These are phyloP conservation scores for Limanda limanda DNA, from an alignment of 2,113 vertebrate species.

Conservation along the genomic window DNA sequence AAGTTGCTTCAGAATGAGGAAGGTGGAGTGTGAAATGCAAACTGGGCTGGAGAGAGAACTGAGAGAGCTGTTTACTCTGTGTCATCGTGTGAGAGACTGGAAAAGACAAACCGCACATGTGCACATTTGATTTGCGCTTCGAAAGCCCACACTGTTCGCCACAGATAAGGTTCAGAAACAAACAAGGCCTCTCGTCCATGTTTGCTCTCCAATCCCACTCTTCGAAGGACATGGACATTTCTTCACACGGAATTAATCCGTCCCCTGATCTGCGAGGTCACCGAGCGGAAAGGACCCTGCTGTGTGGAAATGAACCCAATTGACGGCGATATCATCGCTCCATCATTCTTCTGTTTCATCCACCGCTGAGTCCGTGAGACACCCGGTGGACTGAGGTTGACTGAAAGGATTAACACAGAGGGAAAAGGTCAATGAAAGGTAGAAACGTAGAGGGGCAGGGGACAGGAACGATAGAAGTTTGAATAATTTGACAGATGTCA, in stretches of 20 bases:
- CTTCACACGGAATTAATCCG: constrained; percentile 48
- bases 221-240: constrained; percentile 63
- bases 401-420: constrained; percentile 41
- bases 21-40: constrained; percentile 62
- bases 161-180: constrained; percentile 69
- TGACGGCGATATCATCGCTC: constrained; percentile 57
- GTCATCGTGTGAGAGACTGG: background rate
- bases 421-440: constrained; percentile 51
- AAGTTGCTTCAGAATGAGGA: constrained; percentile 46
- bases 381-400: constrained; percentile 16
- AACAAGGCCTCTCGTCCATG: constrained; percentile 57
- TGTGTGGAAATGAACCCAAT: constrained; percentile 31
- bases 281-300: constrained; percentile 45
- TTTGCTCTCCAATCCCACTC: constrained; percentile 56
- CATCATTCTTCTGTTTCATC: constrained; percentile 45
- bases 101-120: constrained; percentile 38
- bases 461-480: constrained; percentile 15
- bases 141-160: constrained; percentile 44
- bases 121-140: constrained; percentile 57
- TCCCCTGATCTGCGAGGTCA: constrained; percentile 48
- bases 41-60: constrained; percentile 36
- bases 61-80: constrained; percentile 42
- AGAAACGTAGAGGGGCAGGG: constrained; percentile 6
- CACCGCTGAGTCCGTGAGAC: constrained; percentile 33
- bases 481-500: constrained; percentile 23